Conservation (phyloP, 2,113 vertebrate species). For the Oncorhynchus masou region DNA sequence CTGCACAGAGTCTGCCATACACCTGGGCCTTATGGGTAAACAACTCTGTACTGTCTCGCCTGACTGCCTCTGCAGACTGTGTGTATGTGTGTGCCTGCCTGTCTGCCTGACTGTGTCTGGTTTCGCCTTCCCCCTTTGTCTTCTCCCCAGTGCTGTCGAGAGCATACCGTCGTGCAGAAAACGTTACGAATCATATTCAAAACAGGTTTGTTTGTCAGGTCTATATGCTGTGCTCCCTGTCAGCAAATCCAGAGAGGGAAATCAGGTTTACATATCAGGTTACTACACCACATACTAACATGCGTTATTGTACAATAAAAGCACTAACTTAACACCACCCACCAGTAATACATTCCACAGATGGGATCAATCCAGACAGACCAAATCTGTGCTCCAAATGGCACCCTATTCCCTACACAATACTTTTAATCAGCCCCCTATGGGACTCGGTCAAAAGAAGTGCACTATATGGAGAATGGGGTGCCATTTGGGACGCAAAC, state of each 20-base stretch:
- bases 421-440: too few species aligned
- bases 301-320: background rate
- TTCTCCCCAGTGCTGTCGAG: background rate
- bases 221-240: too few species aligned
- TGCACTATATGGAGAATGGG: too few species aligned
- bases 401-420: background rate
- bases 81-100: background rate
- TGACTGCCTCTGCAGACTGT: constrained; percentile 19
- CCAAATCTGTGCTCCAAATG: background rate
- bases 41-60: constrained; percentile 22
- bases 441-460: too few species aligned
- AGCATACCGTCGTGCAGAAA: background rate
- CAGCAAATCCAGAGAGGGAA: too few species aligned
- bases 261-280: too few species aligned
- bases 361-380: constrained; percentile 13
- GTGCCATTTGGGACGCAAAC: too few species aligned
- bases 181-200: too few species aligned
- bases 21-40: constrained; percentile 36
- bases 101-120: background rate
- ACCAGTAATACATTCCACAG: constrained; percentile 4
- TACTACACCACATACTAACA: background rate
- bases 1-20: constrained; percentile 18
- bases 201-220: too few species aligned
- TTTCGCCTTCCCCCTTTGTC: background rate
- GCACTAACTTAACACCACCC: background rate